Evolutionary conservation across 37 sponge, comb jelly and placozoan genomes (phyloP).

Genomic region (Halichondria panicea): DNA sequence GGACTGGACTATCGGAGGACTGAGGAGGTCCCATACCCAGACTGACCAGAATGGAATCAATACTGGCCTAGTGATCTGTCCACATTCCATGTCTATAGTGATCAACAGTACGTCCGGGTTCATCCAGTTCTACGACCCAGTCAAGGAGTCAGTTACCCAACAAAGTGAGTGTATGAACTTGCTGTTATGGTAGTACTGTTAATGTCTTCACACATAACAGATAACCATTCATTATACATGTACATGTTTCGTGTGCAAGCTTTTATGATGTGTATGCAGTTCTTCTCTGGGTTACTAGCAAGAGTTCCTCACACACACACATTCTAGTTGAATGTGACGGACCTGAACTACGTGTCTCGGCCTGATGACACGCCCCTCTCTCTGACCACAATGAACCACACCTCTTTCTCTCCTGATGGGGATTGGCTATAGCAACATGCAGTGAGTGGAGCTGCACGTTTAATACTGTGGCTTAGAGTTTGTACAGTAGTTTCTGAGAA

Average conservation of each 20-base stretch:
- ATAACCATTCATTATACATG: too few relatives aligned
- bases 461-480: too few relatives aligned
- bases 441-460: too few relatives aligned
- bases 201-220: too few relatives aligned
- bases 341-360: slow-evolving; percentile 84
- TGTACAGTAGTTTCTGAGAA: too few relatives aligned
- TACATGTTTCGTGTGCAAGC: too few relatives aligned
- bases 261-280: too few relatives aligned
- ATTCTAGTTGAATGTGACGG: slow-evolving; percentile 69
- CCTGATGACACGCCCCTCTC: slow-evolving; percentile 52
- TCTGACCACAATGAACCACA: slow-evolving; percentile 65
- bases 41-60: slow-evolving; percentile 50
- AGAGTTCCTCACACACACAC: not conserved
- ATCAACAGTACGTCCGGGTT: slow-evolving; percentile 78
- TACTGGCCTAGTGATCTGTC: slow-evolving; percentile 67
- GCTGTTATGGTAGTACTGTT: not conserved
- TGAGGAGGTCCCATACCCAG: slow-evolving; percentile 33
- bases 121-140: slow-evolving; percentile 74
- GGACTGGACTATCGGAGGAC: slow-evolving; percentile 53
- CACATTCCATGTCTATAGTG: slow-evolving; percentile 48
- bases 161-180: not conserved
- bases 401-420: slow-evolving; percentile 74
- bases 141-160: not conserved
- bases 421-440: too few relatives aligned
- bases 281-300: not conserved